Base-by-base conservation (phyloP, 2,888 invertebrate species). In the Lepidochitona cinerea region DNA sequence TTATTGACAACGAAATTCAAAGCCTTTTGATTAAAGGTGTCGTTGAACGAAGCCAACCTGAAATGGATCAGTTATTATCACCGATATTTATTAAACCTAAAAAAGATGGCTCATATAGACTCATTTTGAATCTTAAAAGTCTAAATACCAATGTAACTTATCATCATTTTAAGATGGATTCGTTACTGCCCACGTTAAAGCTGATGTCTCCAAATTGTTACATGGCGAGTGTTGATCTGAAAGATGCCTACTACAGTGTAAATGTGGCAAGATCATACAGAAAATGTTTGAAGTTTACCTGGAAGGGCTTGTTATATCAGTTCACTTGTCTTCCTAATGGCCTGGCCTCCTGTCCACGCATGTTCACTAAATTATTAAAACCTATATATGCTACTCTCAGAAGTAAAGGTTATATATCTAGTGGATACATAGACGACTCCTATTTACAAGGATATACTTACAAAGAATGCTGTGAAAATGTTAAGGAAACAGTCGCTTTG, bases 351-450 rank as follows among this genome's bases (percentile, higher is more conserved):
- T 65, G 70, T 12, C 72, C 76, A 3, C 26, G 75, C 6, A 67
- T 71, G 14, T 79, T 77, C 37, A 77, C 74, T 18, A 75, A 79
- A 71, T n/a, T 77, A 14, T 18, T 75, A 36, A 79, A 77, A 53
- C 70, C 70, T 0, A 67, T 69, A 7, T 75, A 71, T 59, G 70
- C 75, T 6, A 65, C 52, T 12, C 72, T 74, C 33, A 12, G 72
- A n/a, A 74, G 70, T 71, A 52, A 37, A 23, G 74, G 77, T 37
- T 18, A 53, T 53, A 12, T n/a, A 14, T 64, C 66, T 18, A 18
- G 23, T 3, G n/a, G 14, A 23, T 72, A 35, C 12, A 72, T 69
- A 54, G 72, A 53, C 53, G 68, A 68, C 37, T 52, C 29, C 5
- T 52, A n/a, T 54, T 32, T 68, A 23, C 3, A 37, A 26, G 68